Evolutionary conservation across 2,113 vertebrate genomes (phyloP), one percentile per base, ranked within the genome.

Genomic region (Pampusana beccarii): DNA sequence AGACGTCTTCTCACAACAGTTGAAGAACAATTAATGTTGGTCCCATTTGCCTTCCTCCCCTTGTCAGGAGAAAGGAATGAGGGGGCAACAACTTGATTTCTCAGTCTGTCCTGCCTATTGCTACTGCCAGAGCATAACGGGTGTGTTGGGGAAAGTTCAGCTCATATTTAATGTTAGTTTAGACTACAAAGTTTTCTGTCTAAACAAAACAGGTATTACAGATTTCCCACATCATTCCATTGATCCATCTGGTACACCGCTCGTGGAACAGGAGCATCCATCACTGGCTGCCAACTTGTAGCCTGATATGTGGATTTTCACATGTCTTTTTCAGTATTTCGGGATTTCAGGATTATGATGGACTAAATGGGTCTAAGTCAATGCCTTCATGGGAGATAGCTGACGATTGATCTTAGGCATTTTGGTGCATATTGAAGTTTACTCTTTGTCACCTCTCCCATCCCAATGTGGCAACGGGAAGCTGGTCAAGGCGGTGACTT

Each of bases 71-170:
- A 56, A 64, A 51, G 5, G 29, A 50, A 70, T 58, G 54, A 58
- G 66, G 8, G 4, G 51, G 28, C 50, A 51, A 5, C 3, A 58
- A 33, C 42, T 23, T 5, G 24, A 62, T 15, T 36, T 9, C 6
- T 62, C 28, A 21, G 14, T 34, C 42, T 46, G 7, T 70, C 56
- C 34, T 82, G 16, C 20, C 3, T 29, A 2, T 24, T 60, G 19
- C 8, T 72, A 9, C 31, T 1, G 1, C 12, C 10, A 7, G 0
- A 4, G 7, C 15, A 1, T 25, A 72, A 54, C 3, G 34, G 3
- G 5, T 10, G 4, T 34, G 13, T 9, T 46, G 25, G 25, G 34
- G 54, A 64, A 67, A 10, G 20, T 56, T 72, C 25, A 64, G 7
- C 10, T 82, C 16, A 5, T 56, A 16, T 80, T 88, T 80, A 42